A percentile compares a stretch with the other conserved stretches of the same genome.
Conservation (phyloP, 2,888 invertebrate species). For the Plebejus anna region DNA sequence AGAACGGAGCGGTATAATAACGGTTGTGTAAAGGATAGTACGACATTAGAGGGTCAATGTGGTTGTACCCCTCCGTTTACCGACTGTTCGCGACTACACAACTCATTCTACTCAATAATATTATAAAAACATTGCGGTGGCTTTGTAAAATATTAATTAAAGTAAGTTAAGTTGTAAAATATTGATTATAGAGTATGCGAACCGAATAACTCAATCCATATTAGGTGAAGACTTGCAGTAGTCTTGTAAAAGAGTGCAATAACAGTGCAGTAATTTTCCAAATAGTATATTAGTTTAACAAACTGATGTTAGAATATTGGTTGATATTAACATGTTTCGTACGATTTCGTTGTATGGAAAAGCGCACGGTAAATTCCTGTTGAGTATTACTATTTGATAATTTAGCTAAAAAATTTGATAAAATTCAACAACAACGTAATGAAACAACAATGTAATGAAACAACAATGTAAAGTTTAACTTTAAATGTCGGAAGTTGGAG, state of each 20-base stretch:
- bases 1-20: slow-evolving; percentile 33
- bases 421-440: no score
- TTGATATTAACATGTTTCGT: no score
- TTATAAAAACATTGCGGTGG: not conserved
- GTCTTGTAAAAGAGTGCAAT: no score
- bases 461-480: not conserved
- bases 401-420: no score
- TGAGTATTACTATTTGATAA: no score
- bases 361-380: no score
- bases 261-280: no score
- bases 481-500: slow-evolving; percentile 19
- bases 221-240: not conserved
- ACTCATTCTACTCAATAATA: not conserved
- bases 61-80: slow-evolving; percentile 33
- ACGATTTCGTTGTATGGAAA: no score
- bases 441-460: not conserved
- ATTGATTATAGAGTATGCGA: not conserved
- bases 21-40: slow-evolving; percentile 38
- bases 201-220: not conserved
- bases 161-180: not conserved
- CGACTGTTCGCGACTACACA: slow-evolving; percentile 15
- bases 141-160: not conserved
- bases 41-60: slow-evolving; percentile 36
- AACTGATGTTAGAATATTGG: no score
- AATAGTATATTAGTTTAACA: no score